Percentiles rank a stretch among this genome's conserved stretches.
Evolutionary conservation across 2,797 vertebrate genomes (phyloP).

Genomic region (Diplodus sargus): DNA sequence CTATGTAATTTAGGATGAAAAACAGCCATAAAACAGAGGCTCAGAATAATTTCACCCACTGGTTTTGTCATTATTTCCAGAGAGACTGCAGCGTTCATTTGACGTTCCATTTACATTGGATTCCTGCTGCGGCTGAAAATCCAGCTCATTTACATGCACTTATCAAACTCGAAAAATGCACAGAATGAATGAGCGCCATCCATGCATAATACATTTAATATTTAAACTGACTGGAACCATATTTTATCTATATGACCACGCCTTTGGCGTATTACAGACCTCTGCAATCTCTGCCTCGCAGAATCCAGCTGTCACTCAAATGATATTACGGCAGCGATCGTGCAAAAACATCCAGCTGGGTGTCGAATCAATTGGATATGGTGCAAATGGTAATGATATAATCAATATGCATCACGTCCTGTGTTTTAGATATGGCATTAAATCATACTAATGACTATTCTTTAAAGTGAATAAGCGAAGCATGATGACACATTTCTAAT

Average conservation of each 20-base stretch:
- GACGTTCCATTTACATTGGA: slow-evolving; percentile 57
- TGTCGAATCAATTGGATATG: slow-evolving; percentile 56
- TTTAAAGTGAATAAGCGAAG: slow-evolving; percentile 62
- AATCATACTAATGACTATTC: slow-evolving; percentile 72
- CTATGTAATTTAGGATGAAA: slow-evolving; percentile 58
- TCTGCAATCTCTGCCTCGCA: slow-evolving; percentile 55
- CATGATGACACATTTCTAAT: slow-evolving; percentile 68
- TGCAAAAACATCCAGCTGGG: slow-evolving; percentile 44
- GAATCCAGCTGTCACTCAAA: slow-evolving; percentile 68
- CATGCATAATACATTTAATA: slow-evolving; percentile 81
- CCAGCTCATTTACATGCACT: slow-evolving; percentile 71
- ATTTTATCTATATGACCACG: slow-evolving; percentile 73
- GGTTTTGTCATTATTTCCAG: slow-evolving; percentile 60
- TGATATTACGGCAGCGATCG: slow-evolving; percentile 35
- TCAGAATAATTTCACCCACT: slow-evolving; percentile 56
- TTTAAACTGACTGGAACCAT: slow-evolving; percentile 71
- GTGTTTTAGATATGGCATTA: slow-evolving; percentile 67
- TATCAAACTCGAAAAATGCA: slow-evolving; percentile 68
- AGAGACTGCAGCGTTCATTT: slow-evolving; percentile 49
- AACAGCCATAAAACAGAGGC: slow-evolving; percentile 52
- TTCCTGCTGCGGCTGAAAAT: slow-evolving; percentile 56
- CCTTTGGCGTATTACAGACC: slow-evolving; percentile 65
- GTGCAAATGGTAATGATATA: slow-evolving; percentile 64
- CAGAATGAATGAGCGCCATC: slow-evolving; percentile 67
- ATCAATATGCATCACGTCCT: slow-evolving; percentile 74